phyloP scores from a whole-genome alignment of 2,797 vertebrate species.

The Mormyrops boulengeri region DNA sequence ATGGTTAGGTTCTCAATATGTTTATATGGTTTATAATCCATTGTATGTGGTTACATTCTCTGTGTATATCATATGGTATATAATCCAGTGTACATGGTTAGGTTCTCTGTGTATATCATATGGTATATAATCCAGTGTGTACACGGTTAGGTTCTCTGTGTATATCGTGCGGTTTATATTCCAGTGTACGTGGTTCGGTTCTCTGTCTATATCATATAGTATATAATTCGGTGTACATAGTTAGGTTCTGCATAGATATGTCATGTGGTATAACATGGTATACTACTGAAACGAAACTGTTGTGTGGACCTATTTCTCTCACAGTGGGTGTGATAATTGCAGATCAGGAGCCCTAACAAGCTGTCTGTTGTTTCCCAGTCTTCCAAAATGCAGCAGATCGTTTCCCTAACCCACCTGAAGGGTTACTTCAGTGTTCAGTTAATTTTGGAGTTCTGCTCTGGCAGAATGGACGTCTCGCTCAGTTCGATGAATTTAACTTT shows the following conservation, averaged over 20 bases:
- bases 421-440: conserved; percentile 9
- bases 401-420: conserved; percentile 1
- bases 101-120: neutral
- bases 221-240: too few species aligned
- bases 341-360: neutral
- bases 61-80: neutral
- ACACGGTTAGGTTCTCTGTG: neutral
- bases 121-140: neutral
- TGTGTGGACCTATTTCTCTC: neutral
- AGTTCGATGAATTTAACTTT: conserved; percentile 31
- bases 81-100: neutral
- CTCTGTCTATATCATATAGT: too few species aligned
- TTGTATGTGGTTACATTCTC: neutral
- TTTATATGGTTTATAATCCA: neutral
- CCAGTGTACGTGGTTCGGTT: too few species aligned
- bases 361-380: neutral
- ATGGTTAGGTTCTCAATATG: neutral
- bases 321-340: neutral
- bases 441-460: conserved; percentile 11
- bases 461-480: conserved; percentile 15
- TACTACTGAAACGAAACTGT: neutral
- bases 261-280: neutral
- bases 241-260: neutral
- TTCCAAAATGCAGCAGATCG: neutral
- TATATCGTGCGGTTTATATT: neutral